Conservation (phyloP, 2,113 vertebrate genomes). For the Dromiciops gliroides region DNA sequence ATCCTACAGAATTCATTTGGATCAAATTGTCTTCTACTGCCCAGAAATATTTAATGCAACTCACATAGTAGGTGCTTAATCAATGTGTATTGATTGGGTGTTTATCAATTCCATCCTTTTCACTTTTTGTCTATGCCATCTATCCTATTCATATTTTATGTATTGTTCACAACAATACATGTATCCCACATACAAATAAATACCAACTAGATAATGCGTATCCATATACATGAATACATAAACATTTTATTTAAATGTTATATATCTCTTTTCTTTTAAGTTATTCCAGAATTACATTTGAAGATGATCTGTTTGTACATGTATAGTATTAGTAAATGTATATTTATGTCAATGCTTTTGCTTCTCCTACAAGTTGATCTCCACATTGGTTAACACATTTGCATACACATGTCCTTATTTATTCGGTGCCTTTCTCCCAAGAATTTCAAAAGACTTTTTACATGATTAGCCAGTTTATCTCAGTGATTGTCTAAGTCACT, state of each 20-base stretch:
- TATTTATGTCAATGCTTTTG: background rate
- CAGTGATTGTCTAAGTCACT: background rate
- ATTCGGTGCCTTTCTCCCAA: background rate
- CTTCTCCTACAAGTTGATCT: background rate
- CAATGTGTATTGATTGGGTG: background rate
- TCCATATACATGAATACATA: background rate
- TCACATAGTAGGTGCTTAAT: background rate
- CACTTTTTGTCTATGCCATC: background rate
- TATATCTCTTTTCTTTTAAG: background rate
- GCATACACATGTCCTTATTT: background rate
- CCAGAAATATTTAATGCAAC: background rate
- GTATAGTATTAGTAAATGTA: background rate
- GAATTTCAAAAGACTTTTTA: background rate
- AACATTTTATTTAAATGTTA: background rate
- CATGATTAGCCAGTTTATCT: background rate
- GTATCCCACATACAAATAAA: background rate
- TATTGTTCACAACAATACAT: background rate
- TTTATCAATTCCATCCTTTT: slow-evolving; percentile 21
- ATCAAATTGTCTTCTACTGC: background rate
- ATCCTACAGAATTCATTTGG: background rate
- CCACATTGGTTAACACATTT: background rate
- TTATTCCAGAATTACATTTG: background rate
- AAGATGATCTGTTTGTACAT: background rate
- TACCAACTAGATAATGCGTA: background rate
- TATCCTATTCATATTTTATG: background rate